A percentile compares a stretch with the other conserved stretches of the same genome.
Evolutionary conservation across 1,140 invertebrate genomes (phyloP).

Genomic region (Mylabris phalerata): DNA sequence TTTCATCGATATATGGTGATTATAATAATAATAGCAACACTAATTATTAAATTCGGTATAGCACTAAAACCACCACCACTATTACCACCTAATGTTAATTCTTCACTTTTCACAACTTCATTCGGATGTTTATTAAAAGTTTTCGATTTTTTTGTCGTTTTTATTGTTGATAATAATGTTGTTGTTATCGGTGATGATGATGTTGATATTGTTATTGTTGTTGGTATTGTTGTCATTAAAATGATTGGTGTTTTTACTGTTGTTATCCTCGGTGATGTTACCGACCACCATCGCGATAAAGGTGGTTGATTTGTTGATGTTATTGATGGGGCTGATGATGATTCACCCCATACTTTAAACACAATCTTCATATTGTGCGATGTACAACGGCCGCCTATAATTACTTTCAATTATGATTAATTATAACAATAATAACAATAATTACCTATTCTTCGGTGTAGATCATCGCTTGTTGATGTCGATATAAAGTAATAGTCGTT

Average conservation of each 20-base stretch:
- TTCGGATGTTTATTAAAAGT: constrained; percentile 80
- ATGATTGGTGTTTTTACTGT: constrained; percentile 6
- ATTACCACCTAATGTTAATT: constrained; percentile 54
- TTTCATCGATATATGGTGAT: constrained; percentile 33
- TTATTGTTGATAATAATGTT: constrained; percentile 32
- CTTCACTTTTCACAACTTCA: constrained; percentile 88
- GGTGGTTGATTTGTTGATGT: constrained; percentile 24
- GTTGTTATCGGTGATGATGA: constrained; percentile 30
- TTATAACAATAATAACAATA: too few species aligned
- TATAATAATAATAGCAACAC: constrained; percentile 23
- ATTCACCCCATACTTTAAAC: constrained; percentile 60
- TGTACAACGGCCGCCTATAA: constrained; percentile 64
- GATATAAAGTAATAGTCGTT: constrained; percentile 96
- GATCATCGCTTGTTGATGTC: constrained; percentile 83
- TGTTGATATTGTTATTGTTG: constrained; percentile 34
- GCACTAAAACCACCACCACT: not conserved
- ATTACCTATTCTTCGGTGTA: constrained; percentile 72
- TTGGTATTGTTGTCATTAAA: not conserved
- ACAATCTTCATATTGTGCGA: constrained; percentile 94
- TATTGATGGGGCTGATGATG: constrained; percentile 34
- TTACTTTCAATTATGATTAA: too few species aligned
- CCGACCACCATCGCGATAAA: not conserved
- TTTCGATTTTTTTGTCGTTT: constrained; percentile 47
- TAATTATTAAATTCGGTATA: constrained; percentile 5
- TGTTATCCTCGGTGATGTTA: constrained; percentile 29